These are phyloP conservation scores for Regulus satrapa DNA, from an alignment of 2,113 vertebrate species.

Conservation along the genomic window DNA sequence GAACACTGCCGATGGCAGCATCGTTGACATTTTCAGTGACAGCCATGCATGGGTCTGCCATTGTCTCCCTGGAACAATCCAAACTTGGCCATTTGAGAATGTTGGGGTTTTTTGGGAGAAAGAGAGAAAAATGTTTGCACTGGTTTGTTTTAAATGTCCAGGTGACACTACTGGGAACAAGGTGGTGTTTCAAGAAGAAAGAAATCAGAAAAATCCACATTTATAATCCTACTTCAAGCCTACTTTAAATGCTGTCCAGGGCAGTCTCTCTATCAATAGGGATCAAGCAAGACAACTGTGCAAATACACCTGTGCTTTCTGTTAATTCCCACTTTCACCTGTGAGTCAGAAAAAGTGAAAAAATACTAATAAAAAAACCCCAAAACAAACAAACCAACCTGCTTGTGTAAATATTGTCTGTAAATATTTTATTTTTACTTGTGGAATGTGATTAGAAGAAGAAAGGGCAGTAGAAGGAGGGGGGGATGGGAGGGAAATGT, in stretches of 20 bases:
- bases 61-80: neutral
- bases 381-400: no score
- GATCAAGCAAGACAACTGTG: neutral
- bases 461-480: neutral
- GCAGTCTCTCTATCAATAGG: neutral
- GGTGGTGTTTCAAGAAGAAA: neutral
- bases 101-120: neutral
- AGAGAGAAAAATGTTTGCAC: neutral
- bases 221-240: neutral
- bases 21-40: neutral
- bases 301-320: neutral
- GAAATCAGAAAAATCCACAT: neutral
- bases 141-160: neutral
- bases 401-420: neutral
- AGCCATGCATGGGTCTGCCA: neutral
- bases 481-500: neutral
- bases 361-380: neutral
- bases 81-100: neutral
- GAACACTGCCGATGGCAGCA: neutral
- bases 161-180: neutral
- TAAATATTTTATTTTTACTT: neutral
- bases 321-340: neutral
- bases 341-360: neutral
- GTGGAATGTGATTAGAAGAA: neutral
- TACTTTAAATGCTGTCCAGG: neutral